Evolutionary conservation across 2,888 invertebrate species (phyloP).

Genomic region (Apamea epomidion): DNA sequence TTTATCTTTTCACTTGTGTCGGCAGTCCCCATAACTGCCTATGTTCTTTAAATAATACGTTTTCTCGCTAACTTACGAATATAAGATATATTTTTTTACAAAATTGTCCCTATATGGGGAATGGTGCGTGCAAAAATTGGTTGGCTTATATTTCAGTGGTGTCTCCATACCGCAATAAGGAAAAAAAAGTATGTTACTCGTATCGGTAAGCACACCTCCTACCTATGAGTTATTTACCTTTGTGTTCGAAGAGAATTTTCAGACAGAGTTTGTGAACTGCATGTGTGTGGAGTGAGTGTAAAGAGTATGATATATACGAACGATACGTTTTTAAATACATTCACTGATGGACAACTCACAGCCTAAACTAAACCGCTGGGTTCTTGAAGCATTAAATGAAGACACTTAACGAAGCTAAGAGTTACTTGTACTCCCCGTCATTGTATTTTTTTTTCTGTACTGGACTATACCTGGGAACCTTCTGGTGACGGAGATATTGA

Average conservation of each 20-base stretch:
- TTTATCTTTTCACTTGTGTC: not conserved
- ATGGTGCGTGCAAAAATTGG: conserved; percentile 50
- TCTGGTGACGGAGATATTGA: too few relatives aligned
- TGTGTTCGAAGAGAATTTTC: conserved; percentile 19
- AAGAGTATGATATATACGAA: not conserved
- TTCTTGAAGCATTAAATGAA: not conserved
- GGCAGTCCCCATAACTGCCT: not conserved
- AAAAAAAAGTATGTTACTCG: conserved; percentile 49
- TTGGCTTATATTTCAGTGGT: conserved; percentile 42
- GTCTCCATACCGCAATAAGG: conserved; percentile 48
- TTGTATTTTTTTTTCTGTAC: too few relatives aligned
- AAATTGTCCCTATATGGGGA: conserved; percentile 23
- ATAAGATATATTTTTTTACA: conserved; percentile 28
- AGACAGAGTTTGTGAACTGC: conserved; percentile 4
- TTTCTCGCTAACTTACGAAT: not conserved
- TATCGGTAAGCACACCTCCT: conserved; percentile 43
- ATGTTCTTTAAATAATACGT: conserved; percentile 7
- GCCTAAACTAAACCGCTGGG: not conserved
- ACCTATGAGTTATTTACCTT: conserved; percentile 46
- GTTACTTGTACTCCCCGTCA: too few relatives aligned
- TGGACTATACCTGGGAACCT: too few relatives aligned
- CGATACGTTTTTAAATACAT: not conserved
- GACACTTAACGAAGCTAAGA: too few relatives aligned
- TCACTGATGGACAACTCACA: not conserved
- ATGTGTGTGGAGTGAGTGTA: not conserved